Percentiles rank a stretch among this genome's conserved stretches.
Evolutionary conservation across 2,797 vertebrate species (phyloP).

Genomic region (Danio tinwini): DNA sequence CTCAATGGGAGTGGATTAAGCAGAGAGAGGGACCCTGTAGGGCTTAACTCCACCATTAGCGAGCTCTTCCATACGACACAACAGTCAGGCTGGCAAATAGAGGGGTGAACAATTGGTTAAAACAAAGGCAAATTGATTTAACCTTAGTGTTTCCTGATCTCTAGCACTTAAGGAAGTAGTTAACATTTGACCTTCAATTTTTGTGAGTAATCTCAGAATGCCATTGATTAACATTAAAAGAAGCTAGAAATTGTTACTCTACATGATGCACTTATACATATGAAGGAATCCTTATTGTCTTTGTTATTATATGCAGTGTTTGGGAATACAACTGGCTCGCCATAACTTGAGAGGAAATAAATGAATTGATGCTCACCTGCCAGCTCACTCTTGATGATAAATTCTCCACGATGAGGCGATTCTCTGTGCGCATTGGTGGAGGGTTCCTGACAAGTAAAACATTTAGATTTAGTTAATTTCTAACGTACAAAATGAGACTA

Average conservation of each 20-base stretch:
- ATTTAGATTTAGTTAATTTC: not conserved
- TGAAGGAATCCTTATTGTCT: not conserved
- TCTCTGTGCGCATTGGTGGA: slow-evolving; percentile 95
- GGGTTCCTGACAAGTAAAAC: slow-evolving; percentile 79
- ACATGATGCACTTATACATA: slow-evolving; percentile 3
- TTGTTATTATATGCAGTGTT: slow-evolving; percentile 15
- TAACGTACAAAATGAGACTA: not conserved
- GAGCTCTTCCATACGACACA: slow-evolving; percentile 92
- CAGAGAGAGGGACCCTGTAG: slow-evolving; percentile 99
- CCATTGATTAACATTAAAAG: slow-evolving; percentile 27
- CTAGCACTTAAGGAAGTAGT: slow-evolving; percentile 19
- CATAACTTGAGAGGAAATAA: slow-evolving; percentile 63
- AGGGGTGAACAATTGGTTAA: slow-evolving; percentile 99
- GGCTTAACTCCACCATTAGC: slow-evolving; percentile 98
- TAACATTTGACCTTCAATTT: slow-evolving; percentile 30
- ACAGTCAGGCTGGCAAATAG: slow-evolving; percentile 99
- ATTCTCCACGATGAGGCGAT: slow-evolving; percentile 96
- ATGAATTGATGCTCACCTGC: slow-evolving; percentile 87
- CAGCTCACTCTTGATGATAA: slow-evolving; percentile 96
- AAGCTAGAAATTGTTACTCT: slow-evolving; percentile 4
- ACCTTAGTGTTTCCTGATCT: slow-evolving; percentile 71
- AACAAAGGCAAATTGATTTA: slow-evolving; percentile 82
- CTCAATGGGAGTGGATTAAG: slow-evolving; percentile 97
- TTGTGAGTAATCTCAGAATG: slow-evolving; percentile 26
- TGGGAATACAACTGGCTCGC: slow-evolving; percentile 34